Evolutionary conservation across 53 echinoderm and acorn worm genomes (phyloP), one percentile per base, ranked within the genome.

Genomic region (Astropecten irregularis): DNA sequence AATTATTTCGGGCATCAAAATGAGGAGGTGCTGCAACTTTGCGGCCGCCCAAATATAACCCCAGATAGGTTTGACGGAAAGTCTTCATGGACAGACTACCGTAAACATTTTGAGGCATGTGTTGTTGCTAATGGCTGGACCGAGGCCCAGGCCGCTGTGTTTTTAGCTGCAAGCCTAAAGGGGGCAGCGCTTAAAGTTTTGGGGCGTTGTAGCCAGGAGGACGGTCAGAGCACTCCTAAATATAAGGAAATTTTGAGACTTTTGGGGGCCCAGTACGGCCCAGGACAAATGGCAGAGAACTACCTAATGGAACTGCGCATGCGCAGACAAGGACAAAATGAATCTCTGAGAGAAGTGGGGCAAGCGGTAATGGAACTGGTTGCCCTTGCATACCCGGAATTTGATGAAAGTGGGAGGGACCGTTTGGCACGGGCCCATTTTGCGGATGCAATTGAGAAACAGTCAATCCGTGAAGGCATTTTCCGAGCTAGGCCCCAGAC

Each of bases 401-500:
- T 89, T 44, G 66, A 53, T 8, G 42, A 39, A 10, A 21, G n/a
- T 23, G 14, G 57, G 9, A 11, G 88, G 9, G 72, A 71, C 39
- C 68, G 88, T 9, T 14, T 81, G 11, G 88, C 69, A 31, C 70
- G 53, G 48, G 76, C 54, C 63, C 76, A 83, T 25, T 89, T 64
- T 69, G 59, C 67, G 2, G 66, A 89, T 47, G 83, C 89, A 0
- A 53, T 89, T 9, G 76, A 82, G 6, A 49, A 47, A 11, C 73
- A 66, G 30, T 62, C 50, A 10, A 67, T 89, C 2, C 20, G 74
- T 33, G 67, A 72, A 26, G 83, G 67, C 4, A 73, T 89, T 40
- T 74, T 40, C 30, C 33, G 57, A 36, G 71, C 83, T 1, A 44
- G 69, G 21, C 82, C 88, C 15, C 53, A 57, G 7, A 72, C 66